Base-by-base conservation (phyloP, 2,888 invertebrate species). In the Callyntrura sp. region DNA sequence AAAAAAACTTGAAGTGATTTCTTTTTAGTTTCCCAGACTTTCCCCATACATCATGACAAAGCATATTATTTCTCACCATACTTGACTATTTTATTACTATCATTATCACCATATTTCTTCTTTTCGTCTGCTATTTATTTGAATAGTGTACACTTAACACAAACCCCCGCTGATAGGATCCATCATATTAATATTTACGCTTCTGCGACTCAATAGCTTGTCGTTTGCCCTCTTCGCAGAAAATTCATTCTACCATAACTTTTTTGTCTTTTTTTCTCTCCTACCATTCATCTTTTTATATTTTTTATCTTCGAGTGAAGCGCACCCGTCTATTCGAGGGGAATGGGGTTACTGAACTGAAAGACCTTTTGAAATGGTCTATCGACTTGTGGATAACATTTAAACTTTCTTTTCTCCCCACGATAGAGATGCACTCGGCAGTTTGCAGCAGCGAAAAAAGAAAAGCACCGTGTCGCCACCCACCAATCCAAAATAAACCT, bases 331-430 rank as follows among this genome's bases (percentile, higher is more conserved):
- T 65, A 78, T 60, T 79, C 68, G 48, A 90, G 85, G 79, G 85
- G 62, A 90, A 90, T 90, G 85, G 25, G 79, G 85, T 85, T 85
- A 81, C 51, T 85, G 90, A 90, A 90, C 90, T 90, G 90, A 73
- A 85, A 90, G 90, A 90, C 90, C 85, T 90, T 90, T 90, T 48
- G 89, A 90, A 85, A 90, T 45, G 90, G 81, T 90, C 85, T 90
- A 90, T 90, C 90, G 85, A 73, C 73, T 90, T 81, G 84, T 14
- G 81, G 83, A 83, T 84, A 70, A 73, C 70, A 82, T 60, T 70
- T 43, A 85, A 85, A 73, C n/a, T 73, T 81, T 83, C 17, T 60
- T 35, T 60, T 65, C n/a, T 51, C 28, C 48, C 25, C 6, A 23
- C 23, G 35, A 76, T 28, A 55, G 55, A 76, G 76, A 76, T 76